Evolutionary conservation across 2,888 invertebrate species (phyloP).

Genomic region (Coremacera marginata): DNA sequence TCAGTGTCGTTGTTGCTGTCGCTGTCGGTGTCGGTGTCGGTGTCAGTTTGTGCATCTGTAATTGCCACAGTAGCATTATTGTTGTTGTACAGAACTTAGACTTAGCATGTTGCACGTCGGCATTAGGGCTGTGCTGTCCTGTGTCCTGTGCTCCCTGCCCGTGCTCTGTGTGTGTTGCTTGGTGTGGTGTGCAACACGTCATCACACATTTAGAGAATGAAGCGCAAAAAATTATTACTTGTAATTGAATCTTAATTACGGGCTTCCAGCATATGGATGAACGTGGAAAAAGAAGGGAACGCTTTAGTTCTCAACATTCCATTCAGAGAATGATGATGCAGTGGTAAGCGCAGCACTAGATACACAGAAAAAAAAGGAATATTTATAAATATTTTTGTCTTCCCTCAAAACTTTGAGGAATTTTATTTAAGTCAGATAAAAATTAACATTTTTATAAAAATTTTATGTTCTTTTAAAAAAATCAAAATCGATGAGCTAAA

Average conservation of each 20-base stretch:
- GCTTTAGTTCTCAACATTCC: too few relatives aligned
- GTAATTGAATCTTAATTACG: conserved; percentile 47
- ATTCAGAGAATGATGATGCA: neutral
- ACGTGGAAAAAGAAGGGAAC: too few relatives aligned
- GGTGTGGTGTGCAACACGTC: conserved; percentile 39
- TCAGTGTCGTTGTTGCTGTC: neutral
- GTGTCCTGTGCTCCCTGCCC: neutral
- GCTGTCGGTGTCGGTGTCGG: conserved; percentile 2
- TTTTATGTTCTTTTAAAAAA: too few relatives aligned
- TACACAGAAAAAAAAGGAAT: neutral
- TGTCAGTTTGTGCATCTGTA: conserved; percentile 37
- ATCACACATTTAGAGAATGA: conserved; percentile 41
- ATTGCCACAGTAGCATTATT: conserved; percentile 20
- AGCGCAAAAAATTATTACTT: conserved; percentile 39
- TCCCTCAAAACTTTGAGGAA: too few relatives aligned
- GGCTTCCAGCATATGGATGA: conserved; percentile 29
- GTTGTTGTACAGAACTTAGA: neutral
- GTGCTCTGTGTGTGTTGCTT: neutral
- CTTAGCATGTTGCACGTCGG: conserved; percentile 6
- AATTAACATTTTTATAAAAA: too few relatives aligned
- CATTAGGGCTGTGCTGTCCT: neutral
- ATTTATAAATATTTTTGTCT: too few relatives aligned
- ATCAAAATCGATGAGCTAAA: too few relatives aligned
- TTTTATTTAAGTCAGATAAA: too few relatives aligned
- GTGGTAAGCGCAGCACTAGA: neutral